phyloP scores from a whole-genome alignment of 2,888 invertebrate genomes.

The Busseola fusca region DNA sequence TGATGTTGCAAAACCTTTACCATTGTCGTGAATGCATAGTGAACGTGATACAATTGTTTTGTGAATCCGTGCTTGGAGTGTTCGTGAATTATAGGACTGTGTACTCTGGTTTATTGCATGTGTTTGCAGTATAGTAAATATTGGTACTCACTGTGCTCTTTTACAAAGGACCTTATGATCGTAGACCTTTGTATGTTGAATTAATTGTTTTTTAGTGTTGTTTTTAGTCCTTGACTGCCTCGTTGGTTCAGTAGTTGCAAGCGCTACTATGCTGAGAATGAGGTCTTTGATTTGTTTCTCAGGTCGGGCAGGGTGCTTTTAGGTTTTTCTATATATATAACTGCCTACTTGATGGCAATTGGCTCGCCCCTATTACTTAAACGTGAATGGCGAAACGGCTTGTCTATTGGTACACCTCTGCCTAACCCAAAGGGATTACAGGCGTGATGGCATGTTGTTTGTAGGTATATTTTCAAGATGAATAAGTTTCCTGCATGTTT shows the following conservation, averaged over 20 bases:
- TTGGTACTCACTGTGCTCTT: slow-evolving; percentile 6
- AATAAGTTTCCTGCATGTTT: too few species aligned
- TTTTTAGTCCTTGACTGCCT: background rate
- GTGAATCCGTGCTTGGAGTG: slow-evolving; percentile 56
- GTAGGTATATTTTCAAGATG: background rate
- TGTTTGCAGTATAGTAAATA: slow-evolving; percentile 32
- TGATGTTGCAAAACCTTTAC: slow-evolving; percentile 72
- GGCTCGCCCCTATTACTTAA: background rate
- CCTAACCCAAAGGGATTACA: background rate
- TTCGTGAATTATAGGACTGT: slow-evolving; percentile 43
- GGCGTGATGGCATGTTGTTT: background rate
- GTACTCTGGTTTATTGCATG: slow-evolving; percentile 24
- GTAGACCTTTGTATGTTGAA: background rate
- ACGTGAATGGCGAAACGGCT: background rate
- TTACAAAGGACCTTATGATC: background rate
- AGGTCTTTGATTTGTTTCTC: background rate
- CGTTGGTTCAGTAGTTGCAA: background rate
- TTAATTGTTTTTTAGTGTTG: background rate
- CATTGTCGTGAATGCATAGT: slow-evolving; percentile 75
- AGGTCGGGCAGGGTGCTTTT: background rate
- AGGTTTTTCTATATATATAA: background rate
- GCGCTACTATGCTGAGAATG: background rate
- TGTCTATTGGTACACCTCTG: background rate
- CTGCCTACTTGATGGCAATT: background rate
- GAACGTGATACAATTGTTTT: slow-evolving; percentile 69